Conservation (phyloP, 2,888 invertebrate species). For the Epirrita christyi region DNA sequence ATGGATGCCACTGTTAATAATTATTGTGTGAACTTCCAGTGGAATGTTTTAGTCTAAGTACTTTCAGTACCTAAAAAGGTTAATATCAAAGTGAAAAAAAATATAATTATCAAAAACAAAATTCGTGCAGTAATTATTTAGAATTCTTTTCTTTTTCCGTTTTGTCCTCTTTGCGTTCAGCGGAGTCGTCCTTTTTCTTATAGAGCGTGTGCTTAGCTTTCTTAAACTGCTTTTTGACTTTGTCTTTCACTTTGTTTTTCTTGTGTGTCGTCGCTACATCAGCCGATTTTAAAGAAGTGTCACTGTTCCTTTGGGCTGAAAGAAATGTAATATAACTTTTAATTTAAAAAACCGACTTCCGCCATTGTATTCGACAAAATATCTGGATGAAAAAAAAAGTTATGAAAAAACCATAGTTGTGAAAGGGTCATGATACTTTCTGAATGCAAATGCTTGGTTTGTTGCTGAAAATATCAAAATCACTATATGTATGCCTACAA, state of each 20-base stretch:
- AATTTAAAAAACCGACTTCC: too few relatives aligned
- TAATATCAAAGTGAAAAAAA: conserved; percentile 24
- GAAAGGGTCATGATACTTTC: too few relatives aligned
- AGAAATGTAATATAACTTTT: conserved; percentile 30
- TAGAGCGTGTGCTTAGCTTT: conserved; percentile 76
- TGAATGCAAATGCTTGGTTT: too few relatives aligned
- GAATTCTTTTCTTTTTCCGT: conserved; percentile 65
- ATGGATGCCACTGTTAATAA: too few relatives aligned
- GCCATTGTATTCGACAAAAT: too few relatives aligned
- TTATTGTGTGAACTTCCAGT: conserved; percentile 43
- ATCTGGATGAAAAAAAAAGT: too few relatives aligned
- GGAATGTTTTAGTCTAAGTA: conserved; percentile 81
- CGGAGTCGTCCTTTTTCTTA: conserved; percentile 72
- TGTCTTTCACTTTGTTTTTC: conserved; percentile 79
- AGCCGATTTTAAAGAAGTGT: conserved; percentile 73
- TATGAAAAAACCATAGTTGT: too few relatives aligned
- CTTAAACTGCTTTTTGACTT: conserved; percentile 78
- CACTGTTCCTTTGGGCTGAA: conserved; percentile 78
- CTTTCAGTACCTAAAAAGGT: conserved; percentile 50
- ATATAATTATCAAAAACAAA: conserved; percentile 9
- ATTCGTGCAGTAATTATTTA: conserved; percentile 45
- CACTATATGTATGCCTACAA: too few relatives aligned
- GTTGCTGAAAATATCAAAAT: too few relatives aligned
- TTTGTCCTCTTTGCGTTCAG: conserved; percentile 54
- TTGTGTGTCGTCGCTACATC: conserved; percentile 68